Percentiles rank a stretch among this genome's conserved stretches.
phyloP scores from a whole-genome alignment of 2,797 vertebrate species.

The Enteromius anoplus region DNA sequence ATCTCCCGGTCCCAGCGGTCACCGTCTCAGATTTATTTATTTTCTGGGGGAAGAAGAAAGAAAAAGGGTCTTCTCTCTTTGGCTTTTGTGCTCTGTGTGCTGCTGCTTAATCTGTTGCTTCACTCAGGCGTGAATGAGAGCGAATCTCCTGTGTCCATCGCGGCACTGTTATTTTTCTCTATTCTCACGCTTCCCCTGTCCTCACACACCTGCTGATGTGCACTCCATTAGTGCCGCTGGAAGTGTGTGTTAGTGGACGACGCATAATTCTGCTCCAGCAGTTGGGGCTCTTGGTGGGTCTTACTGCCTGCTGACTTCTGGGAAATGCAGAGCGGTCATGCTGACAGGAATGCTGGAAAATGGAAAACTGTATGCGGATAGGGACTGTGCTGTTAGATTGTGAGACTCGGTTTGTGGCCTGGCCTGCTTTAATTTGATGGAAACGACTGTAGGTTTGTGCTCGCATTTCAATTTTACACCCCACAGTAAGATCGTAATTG shows the following conservation, averaged over 20 bases:
- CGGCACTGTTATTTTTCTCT: slow-evolving; percentile 30
- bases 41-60: slow-evolving; percentile 25
- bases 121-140: slow-evolving; percentile 30
- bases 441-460: background rate
- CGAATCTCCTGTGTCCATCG: slow-evolving; percentile 8
- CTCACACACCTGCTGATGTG: slow-evolving; percentile 17
- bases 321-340: slow-evolving; percentile 30
- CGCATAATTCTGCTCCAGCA: slow-evolving; percentile 6
- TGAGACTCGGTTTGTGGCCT: slow-evolving; percentile 14
- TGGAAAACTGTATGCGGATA: background rate
- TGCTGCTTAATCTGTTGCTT: slow-evolving; percentile 35
- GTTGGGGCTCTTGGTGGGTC: background rate
- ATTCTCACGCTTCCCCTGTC: background rate
- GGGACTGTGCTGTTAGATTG: slow-evolving; percentile 2
- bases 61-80: slow-evolving; percentile 3
- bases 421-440: slow-evolving; percentile 23
- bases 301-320: slow-evolving; percentile 19
- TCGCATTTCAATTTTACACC: slow-evolving; percentile 5
- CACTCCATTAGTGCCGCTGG: slow-evolving; percentile 35
- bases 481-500: slow-evolving; percentile 10
- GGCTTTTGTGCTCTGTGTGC: slow-evolving; percentile 7
- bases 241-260: slow-evolving; percentile 8
- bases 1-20: slow-evolving; percentile 4
- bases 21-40: slow-evolving; percentile 24
- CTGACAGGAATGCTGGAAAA: slow-evolving; percentile 21